Conservation (phyloP, 2,113 vertebrate genomes). For the Sylvietta virens region DNA sequence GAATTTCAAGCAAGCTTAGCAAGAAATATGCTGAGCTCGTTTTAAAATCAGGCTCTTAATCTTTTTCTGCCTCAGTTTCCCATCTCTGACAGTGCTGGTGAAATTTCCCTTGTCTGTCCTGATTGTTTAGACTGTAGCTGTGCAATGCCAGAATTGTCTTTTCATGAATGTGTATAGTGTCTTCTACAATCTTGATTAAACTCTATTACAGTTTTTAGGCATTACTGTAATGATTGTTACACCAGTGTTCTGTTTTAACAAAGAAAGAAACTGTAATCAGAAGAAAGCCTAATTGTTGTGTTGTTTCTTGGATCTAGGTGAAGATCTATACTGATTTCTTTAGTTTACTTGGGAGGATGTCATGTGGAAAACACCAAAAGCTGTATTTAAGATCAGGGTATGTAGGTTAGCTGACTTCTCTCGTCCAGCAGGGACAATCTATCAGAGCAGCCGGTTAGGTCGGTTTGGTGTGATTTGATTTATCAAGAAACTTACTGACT, state of each 20-base stretch:
- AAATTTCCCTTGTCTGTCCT: conserved; percentile 4
- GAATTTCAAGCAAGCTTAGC: conserved; percentile 35
- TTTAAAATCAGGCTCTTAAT: conserved; percentile 37
- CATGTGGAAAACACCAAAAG: neutral
- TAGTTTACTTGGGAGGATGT: neutral
- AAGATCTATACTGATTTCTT: neutral
- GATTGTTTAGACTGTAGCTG: conserved; percentile 1
- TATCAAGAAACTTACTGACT: neutral
- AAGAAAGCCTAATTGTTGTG: neutral
- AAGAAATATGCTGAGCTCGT: conserved; percentile 32
- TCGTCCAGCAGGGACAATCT: neutral
- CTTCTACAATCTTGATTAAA: conserved; percentile 5
- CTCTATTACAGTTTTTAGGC: neutral
- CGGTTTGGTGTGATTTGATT: neutral
- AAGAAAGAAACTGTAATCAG: neutral
- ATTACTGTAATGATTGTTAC: neutral
- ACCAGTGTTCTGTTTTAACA: neutral
- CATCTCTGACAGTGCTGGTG: neutral
- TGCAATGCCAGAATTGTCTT: neutral
- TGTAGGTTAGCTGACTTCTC: neutral
- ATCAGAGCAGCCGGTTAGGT: neutral
- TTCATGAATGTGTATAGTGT: neutral
- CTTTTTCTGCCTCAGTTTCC: conserved; percentile 52
- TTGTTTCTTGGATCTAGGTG: neutral
- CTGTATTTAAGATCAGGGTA: neutral